These are phyloP conservation scores for Ciconia boyciana DNA, from an alignment of 2,113 vertebrate genomes.

Conservation along the genomic window DNA sequence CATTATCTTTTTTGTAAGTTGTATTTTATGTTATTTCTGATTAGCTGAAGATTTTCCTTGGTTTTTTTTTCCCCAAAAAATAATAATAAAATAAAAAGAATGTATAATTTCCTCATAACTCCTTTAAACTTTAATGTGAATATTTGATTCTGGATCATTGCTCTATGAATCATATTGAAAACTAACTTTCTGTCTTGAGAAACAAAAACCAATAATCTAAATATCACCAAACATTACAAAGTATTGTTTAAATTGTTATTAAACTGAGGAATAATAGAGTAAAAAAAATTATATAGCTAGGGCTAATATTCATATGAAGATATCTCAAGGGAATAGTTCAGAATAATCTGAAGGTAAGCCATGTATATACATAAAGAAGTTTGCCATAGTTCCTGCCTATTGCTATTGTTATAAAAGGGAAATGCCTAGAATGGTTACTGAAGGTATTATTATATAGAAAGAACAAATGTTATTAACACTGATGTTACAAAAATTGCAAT, in stretches of 20 bases:
- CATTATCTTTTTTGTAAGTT: neutral
- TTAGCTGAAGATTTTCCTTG: neutral
- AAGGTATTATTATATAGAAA: neutral
- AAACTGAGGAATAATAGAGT: neutral
- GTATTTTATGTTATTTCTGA: neutral
- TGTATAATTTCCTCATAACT: neutral
- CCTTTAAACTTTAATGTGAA: neutral
- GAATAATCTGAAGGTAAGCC: neutral
- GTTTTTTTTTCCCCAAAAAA: accelerated
- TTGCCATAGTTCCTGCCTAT: neutral
- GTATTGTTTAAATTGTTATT: neutral
- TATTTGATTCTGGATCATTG: neutral
- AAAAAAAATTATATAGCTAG: neutral
- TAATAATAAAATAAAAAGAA: neutral
- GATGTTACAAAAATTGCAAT: neutral
- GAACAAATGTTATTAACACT: neutral
- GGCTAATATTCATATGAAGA: neutral
- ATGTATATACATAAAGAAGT: neutral
- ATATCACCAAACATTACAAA: neutral
- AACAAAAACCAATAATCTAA: neutral
- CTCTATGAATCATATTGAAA: neutral
- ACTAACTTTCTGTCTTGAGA: neutral
- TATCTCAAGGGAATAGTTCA: neutral
- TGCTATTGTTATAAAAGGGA: neutral
- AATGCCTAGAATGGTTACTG: neutral